Evolutionary conservation across 2,113 vertebrate genomes (phyloP).

Genomic region (Eretmochelys imbricata): DNA sequence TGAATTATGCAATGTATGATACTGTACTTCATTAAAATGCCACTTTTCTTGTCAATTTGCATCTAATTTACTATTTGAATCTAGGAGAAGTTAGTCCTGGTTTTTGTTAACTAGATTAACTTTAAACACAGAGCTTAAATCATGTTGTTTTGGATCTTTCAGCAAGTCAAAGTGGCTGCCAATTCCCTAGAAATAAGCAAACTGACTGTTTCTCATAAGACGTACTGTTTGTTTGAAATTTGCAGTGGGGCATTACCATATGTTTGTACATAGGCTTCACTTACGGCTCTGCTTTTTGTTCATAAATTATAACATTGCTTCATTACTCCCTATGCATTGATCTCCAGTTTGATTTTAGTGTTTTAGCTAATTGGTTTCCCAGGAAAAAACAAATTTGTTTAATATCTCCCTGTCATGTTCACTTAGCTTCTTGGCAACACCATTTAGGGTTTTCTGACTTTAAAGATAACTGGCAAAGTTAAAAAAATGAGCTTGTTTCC

Average conservation of each 20-base stretch:
- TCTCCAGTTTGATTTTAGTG: constrained; percentile 22
- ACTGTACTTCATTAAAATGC: constrained; percentile 38
- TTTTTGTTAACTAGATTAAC: constrained; percentile 73
- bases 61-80: constrained; percentile 56
- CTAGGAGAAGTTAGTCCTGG: constrained; percentile 54
- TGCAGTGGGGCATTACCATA: constrained; percentile 33
- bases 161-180: constrained; percentile 50
- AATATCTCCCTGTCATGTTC: neutral
- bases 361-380: constrained; percentile 39
- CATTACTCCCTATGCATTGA: constrained; percentile 14
- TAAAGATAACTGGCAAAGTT: neutral
- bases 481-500: neutral
- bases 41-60: constrained; percentile 58
- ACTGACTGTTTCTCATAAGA: constrained; percentile 61
- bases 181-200: constrained; percentile 62
- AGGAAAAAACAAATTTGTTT: constrained; percentile 28
- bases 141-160: constrained; percentile 66
- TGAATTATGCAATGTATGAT: constrained; percentile 42
- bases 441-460: neutral
- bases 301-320: constrained; percentile 58
- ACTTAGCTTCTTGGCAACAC: neutral
- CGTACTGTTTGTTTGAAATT: constrained; percentile 57
- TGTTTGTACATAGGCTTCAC: constrained; percentile 67
- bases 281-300: constrained; percentile 49
- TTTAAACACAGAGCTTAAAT: constrained; percentile 69